Conservation (phyloP, 2,888 invertebrate genomes). For the Mesoligia furuncula region DNA sequence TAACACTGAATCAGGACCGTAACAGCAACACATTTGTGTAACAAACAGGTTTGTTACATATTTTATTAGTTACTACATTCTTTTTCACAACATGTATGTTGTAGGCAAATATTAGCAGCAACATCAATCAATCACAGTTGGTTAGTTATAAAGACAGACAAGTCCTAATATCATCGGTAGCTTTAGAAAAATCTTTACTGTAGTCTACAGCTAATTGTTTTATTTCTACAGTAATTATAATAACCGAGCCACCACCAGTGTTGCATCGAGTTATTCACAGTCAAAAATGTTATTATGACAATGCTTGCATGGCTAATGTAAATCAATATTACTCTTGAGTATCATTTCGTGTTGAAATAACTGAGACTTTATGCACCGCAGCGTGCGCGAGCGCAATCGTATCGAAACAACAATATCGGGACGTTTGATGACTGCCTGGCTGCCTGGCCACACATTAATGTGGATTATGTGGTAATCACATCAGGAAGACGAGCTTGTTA, state of each 20-base stretch:
- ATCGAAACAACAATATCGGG: slow-evolving; percentile 41
- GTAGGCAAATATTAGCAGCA: slow-evolving; percentile 3
- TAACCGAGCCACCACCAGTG: slow-evolving; percentile 17
- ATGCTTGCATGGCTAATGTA: slow-evolving; percentile 22
- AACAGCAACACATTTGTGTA: slow-evolving; percentile 49
- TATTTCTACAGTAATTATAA: slow-evolving; percentile 32
- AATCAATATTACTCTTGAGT: slow-evolving; percentile 52
- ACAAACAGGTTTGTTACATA: slow-evolving; percentile 59
- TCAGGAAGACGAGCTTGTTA: slow-evolving; percentile 22
- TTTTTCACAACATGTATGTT: slow-evolving; percentile 20
- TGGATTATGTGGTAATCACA: slow-evolving; percentile 21
- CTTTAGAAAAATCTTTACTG: slow-evolving; percentile 10
- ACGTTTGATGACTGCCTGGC: slow-evolving; percentile 12
- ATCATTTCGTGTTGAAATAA: slow-evolving; percentile 47
- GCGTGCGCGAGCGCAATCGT: slow-evolving; percentile 50
- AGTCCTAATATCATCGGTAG: not conserved
- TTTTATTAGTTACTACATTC: slow-evolving; percentile 9
- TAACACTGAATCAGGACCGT: slow-evolving; percentile 47
- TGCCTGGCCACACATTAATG: slow-evolving; percentile 24
- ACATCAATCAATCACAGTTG: slow-evolving; percentile 1
- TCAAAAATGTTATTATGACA: slow-evolving; percentile 20
- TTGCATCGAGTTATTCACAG: slow-evolving; percentile 14
- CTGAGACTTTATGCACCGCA: slow-evolving; percentile 44
- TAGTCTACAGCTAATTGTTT: slow-evolving; percentile 14
- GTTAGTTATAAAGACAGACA: not conserved